Conservation (phyloP, 64 coral and sea anemone species). For the Catalaphyllia jardinei region DNA sequence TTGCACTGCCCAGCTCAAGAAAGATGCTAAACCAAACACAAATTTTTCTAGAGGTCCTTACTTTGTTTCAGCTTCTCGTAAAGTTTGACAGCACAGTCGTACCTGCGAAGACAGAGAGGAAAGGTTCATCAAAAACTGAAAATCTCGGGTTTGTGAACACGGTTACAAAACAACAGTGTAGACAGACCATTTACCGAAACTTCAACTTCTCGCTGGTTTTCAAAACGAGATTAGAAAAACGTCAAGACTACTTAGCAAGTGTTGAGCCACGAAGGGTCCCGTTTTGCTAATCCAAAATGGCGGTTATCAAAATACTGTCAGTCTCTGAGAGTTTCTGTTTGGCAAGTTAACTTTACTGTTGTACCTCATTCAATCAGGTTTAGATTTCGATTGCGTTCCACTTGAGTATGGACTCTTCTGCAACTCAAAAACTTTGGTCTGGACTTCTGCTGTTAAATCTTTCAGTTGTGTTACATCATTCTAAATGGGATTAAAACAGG, state of each 20-base stretch:
- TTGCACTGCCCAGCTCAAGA: no score
- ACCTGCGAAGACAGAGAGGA: background rate
- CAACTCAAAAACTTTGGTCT: constrained; percentile 45
- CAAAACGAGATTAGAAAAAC: no score
- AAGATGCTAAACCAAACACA: no score
- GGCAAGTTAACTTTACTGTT: background rate
- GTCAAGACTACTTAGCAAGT: no score
- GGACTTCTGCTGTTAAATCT: background rate
- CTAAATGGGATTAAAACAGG: background rate
- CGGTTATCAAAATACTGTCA: no score
- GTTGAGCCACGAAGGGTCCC: no score
- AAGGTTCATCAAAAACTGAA: background rate
- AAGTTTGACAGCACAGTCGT: constrained; percentile 5
- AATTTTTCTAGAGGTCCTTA: background rate
- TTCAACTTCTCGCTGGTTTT: no score
- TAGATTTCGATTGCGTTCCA: background rate
- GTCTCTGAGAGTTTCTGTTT: no score
- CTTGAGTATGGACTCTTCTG: constrained; percentile 59
- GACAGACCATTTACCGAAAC: no score
- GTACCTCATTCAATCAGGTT: constrained; percentile 32
- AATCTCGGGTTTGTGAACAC: no score
- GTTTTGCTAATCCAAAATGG: no score
- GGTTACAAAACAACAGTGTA: no score
- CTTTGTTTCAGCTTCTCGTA: constrained; percentile 33
- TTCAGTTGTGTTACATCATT: background rate